Percentiles rank a stretch among this genome's conserved stretches.
Evolutionary conservation across 2,797 vertebrate genomes (phyloP).

Genomic region (Neosilurus mollespiculum): DNA sequence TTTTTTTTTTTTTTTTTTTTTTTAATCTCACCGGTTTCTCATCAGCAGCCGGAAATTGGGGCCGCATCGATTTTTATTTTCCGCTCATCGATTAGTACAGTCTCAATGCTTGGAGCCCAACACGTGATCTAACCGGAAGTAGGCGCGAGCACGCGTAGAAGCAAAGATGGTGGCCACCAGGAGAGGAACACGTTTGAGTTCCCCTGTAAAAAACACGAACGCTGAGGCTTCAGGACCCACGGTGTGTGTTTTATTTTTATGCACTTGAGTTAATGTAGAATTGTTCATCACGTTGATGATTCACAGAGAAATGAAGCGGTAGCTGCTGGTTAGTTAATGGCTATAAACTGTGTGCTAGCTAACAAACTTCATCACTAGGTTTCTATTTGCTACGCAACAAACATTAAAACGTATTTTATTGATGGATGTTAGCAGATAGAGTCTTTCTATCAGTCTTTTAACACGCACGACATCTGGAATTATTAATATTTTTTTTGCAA

Average conservation of each 20-base stretch:
- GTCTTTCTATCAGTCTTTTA: no score
- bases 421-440: not conserved
- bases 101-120: not conserved
- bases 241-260: slow-evolving; percentile 54
- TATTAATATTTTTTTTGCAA: not conserved
- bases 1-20: no score
- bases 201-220: slow-evolving; percentile 43
- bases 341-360: not conserved
- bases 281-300: not conserved
- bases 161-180: slow-evolving; percentile 82
- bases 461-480: not conserved
- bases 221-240: slow-evolving; percentile 44
- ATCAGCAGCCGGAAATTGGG: no score
- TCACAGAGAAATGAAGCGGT: not conserved
- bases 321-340: not conserved
- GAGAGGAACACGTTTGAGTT: slow-evolving; percentile 63
- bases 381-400: not conserved
- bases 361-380: not conserved
- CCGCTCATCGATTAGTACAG: slow-evolving; percentile 39
- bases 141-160: not conserved
- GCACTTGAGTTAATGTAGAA: no score
- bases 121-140: slow-evolving; percentile 58
- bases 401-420: not conserved
- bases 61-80: not conserved
- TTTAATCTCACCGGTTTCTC: no score